Base-by-base conservation (phyloP, 1,140 invertebrate genomes). In the Drosophila sulfurigaster region DNA sequence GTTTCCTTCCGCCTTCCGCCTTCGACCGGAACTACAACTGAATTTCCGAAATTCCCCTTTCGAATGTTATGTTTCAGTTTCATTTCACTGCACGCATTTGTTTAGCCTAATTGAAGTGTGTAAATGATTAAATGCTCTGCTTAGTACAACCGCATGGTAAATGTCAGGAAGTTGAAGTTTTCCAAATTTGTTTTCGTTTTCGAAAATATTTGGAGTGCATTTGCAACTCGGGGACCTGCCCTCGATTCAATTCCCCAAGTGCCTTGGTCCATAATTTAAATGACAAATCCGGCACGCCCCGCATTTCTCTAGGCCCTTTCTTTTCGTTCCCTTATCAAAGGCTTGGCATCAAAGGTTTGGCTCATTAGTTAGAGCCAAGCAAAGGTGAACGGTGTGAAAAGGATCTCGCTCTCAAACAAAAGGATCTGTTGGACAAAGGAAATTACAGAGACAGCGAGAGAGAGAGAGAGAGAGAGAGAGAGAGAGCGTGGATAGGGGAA, bases 251-350 rank as follows among this genome's bases (percentile, higher is more conserved):
- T 75, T 46, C 15, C 15, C 46, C 32, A 49, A 20, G 20, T 28
- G 59, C 32, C 38, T 25, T 52, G 43, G 20, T 54, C 56, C 35
- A 41, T 49, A 75, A 70, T 66, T 75, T 60, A 38, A 69, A 71
- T 79, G 62, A 75, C 76, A 75, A 71, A 63, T 79, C 62, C 65
- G 62, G 28, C 67, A 60, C 76, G 72, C 76, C 76, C 62, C 15
- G 58, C 25, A 35, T 48, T 38, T 62, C 38, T 7, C 28, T 60
- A 58, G 69, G 6, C 38, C 11, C 16, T 11, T 60, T 57, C 56
- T 56, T 5, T 51, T 46, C 3, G 5, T 1, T 0, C 10, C 13
- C 45, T 62, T 75, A 78, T 78, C 72, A 71, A 32, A 56, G 62
- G 6, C 38, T 65, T 70, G 75, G 65, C 75, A 75, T 78, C 75